Conservation (phyloP, 2,888 invertebrate genomes). For the Marronus borbonicus region DNA sequence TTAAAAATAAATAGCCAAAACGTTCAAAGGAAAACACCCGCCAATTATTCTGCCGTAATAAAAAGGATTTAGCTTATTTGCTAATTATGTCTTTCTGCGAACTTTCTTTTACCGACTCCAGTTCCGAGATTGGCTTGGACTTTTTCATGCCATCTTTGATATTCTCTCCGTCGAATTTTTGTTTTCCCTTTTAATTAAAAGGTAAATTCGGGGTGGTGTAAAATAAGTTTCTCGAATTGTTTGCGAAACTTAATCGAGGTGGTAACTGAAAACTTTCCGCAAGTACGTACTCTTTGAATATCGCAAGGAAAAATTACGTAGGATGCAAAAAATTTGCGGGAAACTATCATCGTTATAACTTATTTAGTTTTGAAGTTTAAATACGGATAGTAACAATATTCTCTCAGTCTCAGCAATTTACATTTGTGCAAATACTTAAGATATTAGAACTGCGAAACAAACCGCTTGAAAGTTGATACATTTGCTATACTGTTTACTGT, state of each 20-base stretch:
- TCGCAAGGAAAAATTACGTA: neutral
- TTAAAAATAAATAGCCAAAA: too few relatives aligned
- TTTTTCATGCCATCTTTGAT: neutral
- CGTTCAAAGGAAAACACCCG: too few relatives aligned
- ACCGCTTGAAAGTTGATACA: too few relatives aligned
- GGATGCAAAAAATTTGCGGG: too few relatives aligned
- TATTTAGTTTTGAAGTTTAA: too few relatives aligned
- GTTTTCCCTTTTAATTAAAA: neutral
- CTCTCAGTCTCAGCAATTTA: too few relatives aligned
- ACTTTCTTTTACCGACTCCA: neutral
- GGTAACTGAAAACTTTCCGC: neutral
- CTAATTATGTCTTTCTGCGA: neutral
- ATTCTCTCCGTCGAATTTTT: neutral
- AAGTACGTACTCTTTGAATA: too few relatives aligned
- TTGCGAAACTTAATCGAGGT: neutral
- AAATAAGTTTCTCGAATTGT: neutral
- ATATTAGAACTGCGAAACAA: too few relatives aligned
- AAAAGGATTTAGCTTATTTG: neutral
- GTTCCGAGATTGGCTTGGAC: neutral
- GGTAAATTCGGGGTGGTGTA: neutral
- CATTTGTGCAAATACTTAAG: too few relatives aligned
- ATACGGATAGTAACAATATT: too few relatives aligned
- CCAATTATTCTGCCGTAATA: neutral
- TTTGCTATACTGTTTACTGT: too few relatives aligned
- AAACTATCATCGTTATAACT: neutral